Conservation (phyloP, 2,113 vertebrate genomes). For the Bambusicola thoracicus region DNA sequence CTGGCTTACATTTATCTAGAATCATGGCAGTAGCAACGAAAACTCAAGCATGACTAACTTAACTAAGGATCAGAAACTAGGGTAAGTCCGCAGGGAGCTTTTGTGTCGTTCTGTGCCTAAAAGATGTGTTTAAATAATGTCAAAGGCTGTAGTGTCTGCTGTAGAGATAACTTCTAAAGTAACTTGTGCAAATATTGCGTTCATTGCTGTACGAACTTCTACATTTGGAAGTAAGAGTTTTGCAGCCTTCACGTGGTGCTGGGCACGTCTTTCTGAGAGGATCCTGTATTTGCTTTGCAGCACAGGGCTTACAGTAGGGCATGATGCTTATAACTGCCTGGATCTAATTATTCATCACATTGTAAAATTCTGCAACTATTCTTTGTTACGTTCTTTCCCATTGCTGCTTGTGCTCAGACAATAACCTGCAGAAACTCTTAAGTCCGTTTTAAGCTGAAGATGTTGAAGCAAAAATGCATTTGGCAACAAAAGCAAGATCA, state of each 20-base stretch:
- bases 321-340: background rate
- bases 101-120: background rate
- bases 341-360: background rate
- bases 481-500: background rate
- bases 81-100: background rate
- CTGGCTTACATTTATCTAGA: background rate
- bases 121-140: background rate
- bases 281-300: accelerated
- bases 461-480: background rate
- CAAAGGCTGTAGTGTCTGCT: background rate
- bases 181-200: background rate
- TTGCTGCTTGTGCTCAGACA: background rate
- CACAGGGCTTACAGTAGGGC: background rate
- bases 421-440: background rate
- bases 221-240: background rate
- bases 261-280: background rate
- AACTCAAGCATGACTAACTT: background rate
- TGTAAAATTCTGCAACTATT: background rate
- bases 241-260: background rate
- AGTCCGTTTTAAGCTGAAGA: background rate
- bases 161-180: background rate
- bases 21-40: accelerated
- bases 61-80: background rate
- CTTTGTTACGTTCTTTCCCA: background rate
- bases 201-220: background rate